Conservation (phyloP, 2,888 invertebrate genomes). For the Apodemia mormo region DNA sequence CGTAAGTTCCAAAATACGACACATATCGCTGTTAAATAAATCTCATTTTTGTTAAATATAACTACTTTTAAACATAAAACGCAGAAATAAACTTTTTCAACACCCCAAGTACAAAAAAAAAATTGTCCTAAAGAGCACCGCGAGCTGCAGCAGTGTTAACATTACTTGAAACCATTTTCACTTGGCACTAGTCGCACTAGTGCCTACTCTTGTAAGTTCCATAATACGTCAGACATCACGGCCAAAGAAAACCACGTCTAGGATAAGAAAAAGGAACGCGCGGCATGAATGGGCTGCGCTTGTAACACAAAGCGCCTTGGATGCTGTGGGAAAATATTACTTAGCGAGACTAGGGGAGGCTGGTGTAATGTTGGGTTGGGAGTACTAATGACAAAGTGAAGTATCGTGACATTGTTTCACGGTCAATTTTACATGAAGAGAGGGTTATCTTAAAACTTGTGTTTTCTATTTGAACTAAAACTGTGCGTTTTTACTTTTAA, state of each 20-base stretch:
- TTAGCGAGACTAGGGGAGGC: slow-evolving; percentile 22
- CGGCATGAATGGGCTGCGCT: slow-evolving; percentile 33
- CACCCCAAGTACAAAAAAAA: background rate
- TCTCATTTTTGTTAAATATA: too few species aligned
- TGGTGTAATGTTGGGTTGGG: background rate
- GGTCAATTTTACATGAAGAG: slow-evolving; percentile 13
- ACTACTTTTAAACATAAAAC: too few species aligned
- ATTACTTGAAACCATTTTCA: slow-evolving; percentile 12
- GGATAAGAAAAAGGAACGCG: slow-evolving; percentile 29
- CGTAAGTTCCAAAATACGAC: too few species aligned
- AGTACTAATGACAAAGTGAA: slow-evolving; percentile 13
- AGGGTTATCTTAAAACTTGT: background rate
- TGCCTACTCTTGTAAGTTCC: background rate
- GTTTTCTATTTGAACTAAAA: too few species aligned
- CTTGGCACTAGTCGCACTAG: background rate
- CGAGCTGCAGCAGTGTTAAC: background rate
- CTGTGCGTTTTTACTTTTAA: too few species aligned
- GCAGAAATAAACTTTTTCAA: too few species aligned
- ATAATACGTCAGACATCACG: slow-evolving; percentile 20
- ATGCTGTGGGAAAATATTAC: slow-evolving; percentile 35
- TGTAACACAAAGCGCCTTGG: slow-evolving; percentile 30
- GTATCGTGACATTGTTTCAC: slow-evolving; percentile 24
- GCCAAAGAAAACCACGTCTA: slow-evolving; percentile 24
- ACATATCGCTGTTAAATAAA: too few species aligned
- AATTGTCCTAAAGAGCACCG: background rate